These are phyloP conservation scores for Hydriomena furcata DNA, from an alignment of 2,888 invertebrate species.

Conservation along the genomic window DNA sequence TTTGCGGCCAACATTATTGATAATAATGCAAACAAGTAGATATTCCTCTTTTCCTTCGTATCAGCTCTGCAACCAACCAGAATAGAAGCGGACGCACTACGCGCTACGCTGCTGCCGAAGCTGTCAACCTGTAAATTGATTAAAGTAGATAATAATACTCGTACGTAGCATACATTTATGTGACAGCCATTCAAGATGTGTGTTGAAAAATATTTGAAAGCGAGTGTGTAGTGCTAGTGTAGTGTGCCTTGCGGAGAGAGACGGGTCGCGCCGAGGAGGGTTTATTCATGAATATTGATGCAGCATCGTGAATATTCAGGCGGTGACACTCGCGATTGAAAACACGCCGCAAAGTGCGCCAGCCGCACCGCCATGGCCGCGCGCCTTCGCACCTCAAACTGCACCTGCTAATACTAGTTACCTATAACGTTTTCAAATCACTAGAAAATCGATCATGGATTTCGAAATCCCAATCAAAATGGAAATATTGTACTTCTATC, in stretches of 20 bases:
- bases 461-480: no score
- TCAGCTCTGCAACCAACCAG: no score
- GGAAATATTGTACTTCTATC: no score
- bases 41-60: no score
- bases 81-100: no score
- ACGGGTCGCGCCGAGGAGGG: conserved; percentile 31
- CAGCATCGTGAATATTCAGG: conserved; percentile 67
- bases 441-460: no score
- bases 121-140: background rate
- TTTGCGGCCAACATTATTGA: conserved; percentile 19
- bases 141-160: background rate
- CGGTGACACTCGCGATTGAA: conserved; percentile 66
- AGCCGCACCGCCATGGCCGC: background rate
- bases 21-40: conserved; percentile 21
- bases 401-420: no score
- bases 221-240: conserved; percentile 7
- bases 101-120: background rate
- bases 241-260: no score
- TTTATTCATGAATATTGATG: conserved; percentile 72
- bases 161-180: no score
- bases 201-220: conserved; percentile 38
- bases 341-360: conserved; percentile 55
- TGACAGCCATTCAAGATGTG: conserved; percentile 2
- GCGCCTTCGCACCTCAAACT: conserved; percentile 24
- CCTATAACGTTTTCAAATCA: no score